Base-by-base conservation (phyloP, 2,113 vertebrate species). In the Formicarius rufipectus region DNA sequence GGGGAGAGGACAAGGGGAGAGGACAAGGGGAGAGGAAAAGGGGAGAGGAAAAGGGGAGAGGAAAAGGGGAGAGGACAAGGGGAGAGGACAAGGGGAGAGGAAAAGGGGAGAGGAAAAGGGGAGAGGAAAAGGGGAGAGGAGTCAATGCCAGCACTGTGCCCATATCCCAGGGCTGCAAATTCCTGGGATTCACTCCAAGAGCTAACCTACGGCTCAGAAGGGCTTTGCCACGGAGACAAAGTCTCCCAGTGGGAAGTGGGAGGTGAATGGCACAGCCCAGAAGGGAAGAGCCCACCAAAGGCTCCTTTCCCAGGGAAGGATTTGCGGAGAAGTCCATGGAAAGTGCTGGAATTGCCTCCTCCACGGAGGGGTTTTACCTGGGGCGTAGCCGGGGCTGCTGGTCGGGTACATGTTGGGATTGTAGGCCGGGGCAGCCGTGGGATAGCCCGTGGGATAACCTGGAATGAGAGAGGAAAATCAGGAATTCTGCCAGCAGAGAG, bases 391-490 rank as follows among this genome's bases (percentile, higher is more conserved):
- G 7, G 99, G 99, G 98, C 98, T 99, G 95, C 98, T 99, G 95
- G 99, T 99, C 89, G 99, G 98, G 93, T 99, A 99, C 95, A 99
- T 98, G 96, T 99, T 99, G 89, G 99, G 99, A 77, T 99, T 99
- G 98, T 99, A 99, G 96, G 99, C 98, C 86, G 99, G 99, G 62
- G 99, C 99, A 19, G 99, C 98, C 10, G 99, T 98, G 19, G 99
- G 99, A 90, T 99, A 99, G 66, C 99, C 99, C 83, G 98, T 98
- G 3, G 99, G 99, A 91, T 99, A 99, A 97, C 99, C 99, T 99
- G 96, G 6, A 93, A 93, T 66, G 71, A 98, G 90, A 96, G 30
- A 44, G 47, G 82, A 25, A 45, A 40, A n/a, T 79, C 6, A 76
- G 1, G 1, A 6, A 53, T 84, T 40, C 17, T 45, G 50, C 12